Percentiles rank a stretch among this genome's conserved stretches.
Evolutionary conservation across 2,113 vertebrate genomes (phyloP).

Genomic region (Manacus vitellinus): DNA sequence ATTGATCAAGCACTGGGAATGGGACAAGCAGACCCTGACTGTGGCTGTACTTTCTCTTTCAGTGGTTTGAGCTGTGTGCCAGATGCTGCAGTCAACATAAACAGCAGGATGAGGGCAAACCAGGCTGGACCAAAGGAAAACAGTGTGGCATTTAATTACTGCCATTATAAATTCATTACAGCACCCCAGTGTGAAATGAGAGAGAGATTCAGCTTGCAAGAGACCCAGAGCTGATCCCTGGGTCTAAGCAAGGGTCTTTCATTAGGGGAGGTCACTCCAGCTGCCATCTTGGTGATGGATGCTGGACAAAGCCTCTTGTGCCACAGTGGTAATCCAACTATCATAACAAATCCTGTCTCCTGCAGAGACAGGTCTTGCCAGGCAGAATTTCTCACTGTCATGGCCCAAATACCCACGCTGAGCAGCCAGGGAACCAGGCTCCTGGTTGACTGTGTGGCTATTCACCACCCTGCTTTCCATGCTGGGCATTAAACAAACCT

Average conservation of each 20-base stretch:
- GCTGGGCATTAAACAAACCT: not conserved
- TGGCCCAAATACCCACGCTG: rapidly evolving
- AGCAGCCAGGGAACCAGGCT: not conserved
- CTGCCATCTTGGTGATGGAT: not conserved
- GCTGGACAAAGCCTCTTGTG: not conserved
- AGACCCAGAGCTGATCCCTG: not conserved
- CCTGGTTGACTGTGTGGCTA: not conserved
- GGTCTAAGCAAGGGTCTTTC: not conserved
- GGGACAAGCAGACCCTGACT: not conserved
- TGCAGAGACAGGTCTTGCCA: rapidly evolving
- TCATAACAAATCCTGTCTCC: not conserved
- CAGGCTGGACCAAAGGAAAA: not conserved
- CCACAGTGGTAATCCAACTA: not conserved
- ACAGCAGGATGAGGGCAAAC: not conserved
- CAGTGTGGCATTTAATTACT: not conserved
- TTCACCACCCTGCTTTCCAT: not conserved
- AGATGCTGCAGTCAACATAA: not conserved
- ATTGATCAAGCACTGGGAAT: not conserved
- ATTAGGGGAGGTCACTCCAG: not conserved
- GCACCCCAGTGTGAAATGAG: not conserved
- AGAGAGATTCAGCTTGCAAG: not conserved
- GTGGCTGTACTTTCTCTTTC: not conserved
- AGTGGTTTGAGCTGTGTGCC: not conserved
- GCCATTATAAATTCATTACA: not conserved
- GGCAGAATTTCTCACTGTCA: not conserved